These are phyloP conservation scores for Chrysochloris asiatica DNA, from an alignment of 2,113 vertebrate genomes.

Conservation along the genomic window DNA sequence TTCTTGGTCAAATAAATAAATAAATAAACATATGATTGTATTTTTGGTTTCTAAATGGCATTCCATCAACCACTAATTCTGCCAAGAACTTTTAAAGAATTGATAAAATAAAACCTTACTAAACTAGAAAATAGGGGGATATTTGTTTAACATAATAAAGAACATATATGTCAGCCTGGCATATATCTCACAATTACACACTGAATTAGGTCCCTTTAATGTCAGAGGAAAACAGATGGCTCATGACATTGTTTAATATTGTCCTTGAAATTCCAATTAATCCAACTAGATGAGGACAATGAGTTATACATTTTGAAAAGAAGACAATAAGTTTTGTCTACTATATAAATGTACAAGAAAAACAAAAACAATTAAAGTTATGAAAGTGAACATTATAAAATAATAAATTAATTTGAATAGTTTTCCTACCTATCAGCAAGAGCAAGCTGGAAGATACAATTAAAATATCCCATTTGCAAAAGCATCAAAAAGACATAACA, in stretches of 20 bases:
- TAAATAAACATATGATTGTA: conserved; percentile 26
- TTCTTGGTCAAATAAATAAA: conserved; percentile 41
- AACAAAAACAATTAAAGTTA: neutral
- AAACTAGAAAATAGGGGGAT: conserved; percentile 39
- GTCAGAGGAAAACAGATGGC: conserved; percentile 32
- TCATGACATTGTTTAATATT: neutral
- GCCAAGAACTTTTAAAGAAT: conserved; percentile 21
- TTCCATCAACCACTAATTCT: conserved; percentile 32
- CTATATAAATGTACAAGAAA: neutral
- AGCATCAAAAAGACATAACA: neutral
- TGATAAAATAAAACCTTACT: conserved; percentile 33
- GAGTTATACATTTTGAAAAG: conserved; percentile 16
- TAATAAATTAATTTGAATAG: conserved; percentile 25
- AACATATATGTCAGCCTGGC: neutral
- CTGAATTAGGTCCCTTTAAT: conserved; percentile 46
- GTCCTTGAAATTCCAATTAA: conserved; percentile 47
- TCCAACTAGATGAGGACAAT: conserved; percentile 1
- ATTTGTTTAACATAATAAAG: conserved; percentile 53
- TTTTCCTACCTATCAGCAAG: neutral
- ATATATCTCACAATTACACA: conserved; percentile 22
- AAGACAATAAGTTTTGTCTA: neutral
- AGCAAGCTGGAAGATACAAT: neutral
- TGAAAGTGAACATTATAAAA: conserved; percentile 45
- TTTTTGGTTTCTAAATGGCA: conserved; percentile 32
- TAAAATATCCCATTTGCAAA: conserved; percentile 24